These are phyloP conservation scores for Reticulitermes lucifugus DNA, from an alignment of 2,888 invertebrate species.

Conservation along the genomic window DNA sequence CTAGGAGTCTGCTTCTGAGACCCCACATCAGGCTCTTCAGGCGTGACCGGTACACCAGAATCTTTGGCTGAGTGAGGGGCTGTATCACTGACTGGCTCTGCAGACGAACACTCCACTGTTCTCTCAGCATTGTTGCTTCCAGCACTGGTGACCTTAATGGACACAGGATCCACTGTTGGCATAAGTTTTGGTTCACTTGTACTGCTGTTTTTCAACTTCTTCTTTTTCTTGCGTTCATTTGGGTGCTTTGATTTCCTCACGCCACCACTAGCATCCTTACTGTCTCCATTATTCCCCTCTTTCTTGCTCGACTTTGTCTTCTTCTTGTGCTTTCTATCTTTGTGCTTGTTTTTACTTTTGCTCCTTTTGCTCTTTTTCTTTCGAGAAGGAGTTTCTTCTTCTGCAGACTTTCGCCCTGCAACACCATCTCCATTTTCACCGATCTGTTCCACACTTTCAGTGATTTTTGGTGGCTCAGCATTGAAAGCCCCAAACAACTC, in stretches of 20 bases:
- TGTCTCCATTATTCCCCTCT: conserved; percentile 45
- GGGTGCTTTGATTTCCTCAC: neutral
- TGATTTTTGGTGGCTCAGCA: conserved; percentile 74
- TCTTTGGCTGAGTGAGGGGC: neutral
- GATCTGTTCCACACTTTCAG: conserved; percentile 19
- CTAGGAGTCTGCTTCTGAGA: neutral
- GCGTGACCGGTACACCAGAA: neutral
- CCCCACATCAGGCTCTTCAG: neutral
- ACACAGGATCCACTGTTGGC: conserved; percentile 34
- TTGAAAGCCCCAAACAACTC: conserved; percentile 85
- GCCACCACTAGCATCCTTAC: neutral
- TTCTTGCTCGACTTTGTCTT: conserved; percentile 51
- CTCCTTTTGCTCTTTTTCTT: conserved; percentile 51
- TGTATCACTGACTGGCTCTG: neutral
- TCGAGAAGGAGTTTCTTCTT: neutral
- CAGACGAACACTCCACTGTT: conserved; percentile 13
- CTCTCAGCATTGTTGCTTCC: conserved; percentile 1
- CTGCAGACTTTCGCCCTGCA: conserved; percentile 31
- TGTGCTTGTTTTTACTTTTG: conserved; percentile 59
- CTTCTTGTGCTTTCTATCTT: conserved; percentile 61
- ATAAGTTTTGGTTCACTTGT: neutral
- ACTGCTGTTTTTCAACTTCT: neutral
- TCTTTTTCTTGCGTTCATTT: conserved; percentile 33
- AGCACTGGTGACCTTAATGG: conserved; percentile 36
- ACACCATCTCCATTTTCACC: neutral